Percentiles rank a stretch among this genome's conserved stretches.
phyloP scores from a whole-genome alignment of 2,797 vertebrate genomes.

The Urocyon cinereoargenteus region DNA sequence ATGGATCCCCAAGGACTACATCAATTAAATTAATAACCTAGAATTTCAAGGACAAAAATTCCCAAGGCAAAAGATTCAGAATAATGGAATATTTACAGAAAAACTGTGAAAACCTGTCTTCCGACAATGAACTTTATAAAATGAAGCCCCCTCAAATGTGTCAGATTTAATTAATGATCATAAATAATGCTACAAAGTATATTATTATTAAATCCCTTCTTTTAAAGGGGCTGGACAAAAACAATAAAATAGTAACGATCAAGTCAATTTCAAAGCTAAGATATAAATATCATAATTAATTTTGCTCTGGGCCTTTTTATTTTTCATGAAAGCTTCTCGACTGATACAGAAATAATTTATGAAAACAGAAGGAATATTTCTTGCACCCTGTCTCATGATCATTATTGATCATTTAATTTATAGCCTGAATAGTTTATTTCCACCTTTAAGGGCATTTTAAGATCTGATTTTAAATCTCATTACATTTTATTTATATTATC shows the following conservation, averaged over 20 bases:
- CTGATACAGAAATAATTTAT: conserved; percentile 76
- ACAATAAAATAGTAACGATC: conserved; percentile 67
- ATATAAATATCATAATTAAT: conserved; percentile 76
- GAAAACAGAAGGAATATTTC: conserved; percentile 75
- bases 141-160: conserved; percentile 57
- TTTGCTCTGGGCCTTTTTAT: conserved; percentile 68
- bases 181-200: conserved; percentile 57
- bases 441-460: conserved; percentile 46
- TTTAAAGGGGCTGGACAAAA: conserved; percentile 59
- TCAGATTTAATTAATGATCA: conserved; percentile 49
- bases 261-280: conserved; percentile 70
- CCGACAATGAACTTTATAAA: conserved; percentile 63
- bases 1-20: conserved; percentile 60
- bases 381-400: conserved; percentile 49
- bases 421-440: conserved; percentile 52
- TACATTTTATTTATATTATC: conserved; percentile 46
- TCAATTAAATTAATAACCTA: conserved; percentile 79
- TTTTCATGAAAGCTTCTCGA: conserved; percentile 69
- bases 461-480: conserved; percentile 58
- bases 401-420: conserved; percentile 74
- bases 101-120: conserved; percentile 60
- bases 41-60: conserved; percentile 75
- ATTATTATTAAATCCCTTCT: conserved; percentile 54
- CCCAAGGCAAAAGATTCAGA: conserved; percentile 65
- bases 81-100: conserved; percentile 73